Evolutionary conservation across 2,113 vertebrate species (phyloP), one percentile per base, ranked within the genome.

Genomic region (Dryoscopus gambensis): DNA sequence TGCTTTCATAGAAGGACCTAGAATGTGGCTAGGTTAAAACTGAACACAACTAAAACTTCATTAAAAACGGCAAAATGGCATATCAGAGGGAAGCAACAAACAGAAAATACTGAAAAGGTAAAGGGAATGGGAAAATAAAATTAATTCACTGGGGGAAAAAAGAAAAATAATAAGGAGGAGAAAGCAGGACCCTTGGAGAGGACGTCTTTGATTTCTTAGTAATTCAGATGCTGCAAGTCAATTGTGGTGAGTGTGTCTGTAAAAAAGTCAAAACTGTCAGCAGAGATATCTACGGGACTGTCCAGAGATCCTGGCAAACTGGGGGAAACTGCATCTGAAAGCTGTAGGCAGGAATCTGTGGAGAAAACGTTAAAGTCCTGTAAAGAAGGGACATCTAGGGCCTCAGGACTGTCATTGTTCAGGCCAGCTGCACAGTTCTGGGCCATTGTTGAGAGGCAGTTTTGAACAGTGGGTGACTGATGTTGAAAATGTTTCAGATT

Each of bases 401-500:
- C 98, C 97, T 98, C 98, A 96, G 99, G 98, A 97, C 98, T 95
- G 97, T 98, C 98, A 99, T 99, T 99, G 98, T 99, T 99, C 98
- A 98, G 98, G 97, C 98, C 99, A 98, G 99, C 99, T 98, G 99
- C 99, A 98, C 98, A 99, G 98, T 99, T 99, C 97, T 98, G 98
- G 97, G 98, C 99, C 98, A 99, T 99, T 99, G 99, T 99, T 97
- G 98, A 98, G 97, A 98, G 98, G 97, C 98, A 98, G 97, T 99
- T 98, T 56, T 98, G 98, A 99, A 98, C 99, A 98, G 99, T 99
- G 98, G 99, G 98, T 97, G 99, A 98, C 97, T 98, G 98, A 95
- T 98, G 98, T 92, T 98, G 98, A 98, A 99, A 98, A 99, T 99
- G 99, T 99, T 99, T 99, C 97, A 98, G 97, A 99, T 99, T 99